phyloP scores from a whole-genome alignment of 2,888 invertebrate species.

The Pocota personata region DNA sequence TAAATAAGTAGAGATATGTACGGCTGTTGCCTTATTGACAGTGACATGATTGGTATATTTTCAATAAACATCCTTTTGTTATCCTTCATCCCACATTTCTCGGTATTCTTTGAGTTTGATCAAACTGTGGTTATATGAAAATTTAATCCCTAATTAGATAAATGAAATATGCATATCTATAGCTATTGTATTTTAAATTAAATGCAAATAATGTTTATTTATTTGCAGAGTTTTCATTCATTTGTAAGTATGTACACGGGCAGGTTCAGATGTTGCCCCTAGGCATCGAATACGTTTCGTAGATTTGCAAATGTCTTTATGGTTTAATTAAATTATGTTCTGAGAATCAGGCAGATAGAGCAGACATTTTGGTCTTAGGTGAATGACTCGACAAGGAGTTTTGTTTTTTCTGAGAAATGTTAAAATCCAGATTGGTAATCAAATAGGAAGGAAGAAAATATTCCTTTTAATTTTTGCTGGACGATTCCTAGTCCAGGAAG shows the following conservation, averaged over 20 bases:
- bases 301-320: background rate
- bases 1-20: background rate
- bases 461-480: too few species aligned
- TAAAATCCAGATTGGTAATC: too few species aligned
- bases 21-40: background rate
- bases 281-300: background rate
- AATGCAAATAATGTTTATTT: background rate
- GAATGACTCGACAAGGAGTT: too few species aligned
- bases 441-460: too few species aligned
- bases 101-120: background rate
- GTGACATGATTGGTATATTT: slow-evolving; percentile 9
- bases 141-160: background rate
- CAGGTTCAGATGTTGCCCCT: background rate
- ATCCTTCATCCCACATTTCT: background rate
- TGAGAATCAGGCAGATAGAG: too few species aligned
- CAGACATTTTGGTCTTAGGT: too few species aligned
- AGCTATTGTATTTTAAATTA: background rate
- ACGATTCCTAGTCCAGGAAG: too few species aligned
- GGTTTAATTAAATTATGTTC: background rate
- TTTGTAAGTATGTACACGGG: background rate
- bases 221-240: background rate
- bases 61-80: background rate
- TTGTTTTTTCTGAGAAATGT: too few species aligned
- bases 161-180: background rate
- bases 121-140: background rate